Base-by-base conservation (phyloP, 2,113 vertebrate species). In the Glaucomys volans region DNA sequence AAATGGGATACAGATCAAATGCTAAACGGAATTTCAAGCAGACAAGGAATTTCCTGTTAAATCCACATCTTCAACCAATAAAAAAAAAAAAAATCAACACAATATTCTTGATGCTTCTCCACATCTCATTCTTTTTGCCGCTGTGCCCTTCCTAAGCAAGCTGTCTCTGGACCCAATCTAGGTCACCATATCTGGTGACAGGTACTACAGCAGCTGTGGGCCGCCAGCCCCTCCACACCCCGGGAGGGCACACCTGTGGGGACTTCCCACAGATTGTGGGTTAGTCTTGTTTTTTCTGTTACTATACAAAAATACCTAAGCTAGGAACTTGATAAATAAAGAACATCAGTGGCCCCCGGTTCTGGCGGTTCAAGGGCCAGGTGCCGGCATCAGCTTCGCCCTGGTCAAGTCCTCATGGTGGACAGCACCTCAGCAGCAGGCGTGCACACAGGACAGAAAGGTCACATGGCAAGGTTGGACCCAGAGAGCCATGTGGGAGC, bases 211-310 rank as follows among this genome's bases (percentile, higher is more conserved):
- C 0, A 13, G 16, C 40, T 18, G 0, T 12, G 24, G 66, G 28
- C 35, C 76, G 18, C 3, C 8, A 11, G 26, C 4, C 32, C 16
- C 74, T 87, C 50, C 22, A 2, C 13, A 47, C 2, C 2, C 32
- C 0, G 11, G 24, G 2, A 12, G 12, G 32, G 52, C 35, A 28
- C 17, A 57, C 44, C 1, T 2, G 0, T 0, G 28, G 26, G 17
- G 59, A 50, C 35, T n/a, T 26, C 74, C n/a, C 1, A 22, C n/a
- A 30, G 24, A 50, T 37, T 50, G 37, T 26, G 42, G n/a, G 11
- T 66, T 66, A 5, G 13, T 66, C 11, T 32, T 2, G 2, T 59
- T 59, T 59, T 67, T 66, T 84, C 59, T 47, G 28, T 66, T 44
- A 20, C 82, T 85, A 13, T 22, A n/a, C 18, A 30, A 85, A 47